Evolutionary conservation across 2,797 vertebrate species (phyloP), one percentile per base, ranked within the genome.

Genomic region (Leptodactylus fallax): DNA sequence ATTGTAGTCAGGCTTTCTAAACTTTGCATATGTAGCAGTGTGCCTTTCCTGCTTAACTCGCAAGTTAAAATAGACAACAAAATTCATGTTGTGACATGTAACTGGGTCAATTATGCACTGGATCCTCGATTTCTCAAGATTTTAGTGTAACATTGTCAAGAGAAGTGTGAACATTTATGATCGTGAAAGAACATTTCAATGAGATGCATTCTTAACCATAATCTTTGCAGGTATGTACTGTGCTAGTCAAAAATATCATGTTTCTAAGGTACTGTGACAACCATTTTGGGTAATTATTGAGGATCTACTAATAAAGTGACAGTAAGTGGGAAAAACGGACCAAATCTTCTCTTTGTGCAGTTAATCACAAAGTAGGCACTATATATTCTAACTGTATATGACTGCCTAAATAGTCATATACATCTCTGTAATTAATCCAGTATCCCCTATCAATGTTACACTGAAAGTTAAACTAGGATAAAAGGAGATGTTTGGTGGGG

Each of bases 61-160:
- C 77, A 82, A 86, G 88, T 78, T 79, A 53, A 53, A 86, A 79
- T 63, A 89, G 88, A 89, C 88, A 89, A 76, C 88, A 89, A 89
- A 89, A 89, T 89, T 89, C 88, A 86, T 89, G 88, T 89, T 89
- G 74, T 89, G 88, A 89, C 88, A 89, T 89, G 55, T 86, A 71
- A 74, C 74, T 83, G 63, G 80, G 85, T 77, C 88, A 89, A 86
- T 89, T 86, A 89, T 83, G 72, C 85, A 79, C 8, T 72, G 74
- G 72, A 67, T 71, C 58, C 36, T 19, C 69, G 14, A 86, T 79
- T 89, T 74, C 21, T 69, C 53, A 36, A 25, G 80, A 77, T 78
- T 82, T 86, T 61, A 51, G 67, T 79, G 63, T 87, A 77, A 72
- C 49, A 72, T 72, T 89, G 79, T 76, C 88, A 86, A 47, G 17